Evolutionary conservation across 2,797 vertebrate genomes (phyloP).

Genomic region (Hypotaenidia okinawae): DNA sequence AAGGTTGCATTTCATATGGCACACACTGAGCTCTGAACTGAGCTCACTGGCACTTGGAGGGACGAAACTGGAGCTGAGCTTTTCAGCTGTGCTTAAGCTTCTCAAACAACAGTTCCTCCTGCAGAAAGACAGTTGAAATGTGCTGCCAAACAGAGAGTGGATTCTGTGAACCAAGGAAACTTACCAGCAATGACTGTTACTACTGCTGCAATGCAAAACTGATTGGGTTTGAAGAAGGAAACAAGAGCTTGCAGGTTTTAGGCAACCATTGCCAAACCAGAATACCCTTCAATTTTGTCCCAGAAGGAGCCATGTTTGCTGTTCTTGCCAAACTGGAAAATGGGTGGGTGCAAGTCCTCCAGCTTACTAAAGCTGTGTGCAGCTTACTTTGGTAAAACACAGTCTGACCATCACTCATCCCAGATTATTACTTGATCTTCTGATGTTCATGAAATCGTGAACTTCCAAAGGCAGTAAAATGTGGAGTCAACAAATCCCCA

Average conservation of each 20-base stretch:
- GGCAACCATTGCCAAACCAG: no score
- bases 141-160: neutral
- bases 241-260: no score
- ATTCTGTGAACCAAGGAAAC: neutral
- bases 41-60: neutral
- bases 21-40: neutral
- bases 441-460: no score
- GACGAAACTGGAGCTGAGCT: neutral
- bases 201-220: neutral
- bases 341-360: no score
- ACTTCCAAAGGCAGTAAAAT: no score
- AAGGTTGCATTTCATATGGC: neutral
- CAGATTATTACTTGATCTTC: no score
- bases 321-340: no score
- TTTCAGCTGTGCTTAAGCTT: accelerated
- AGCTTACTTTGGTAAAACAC: no score
- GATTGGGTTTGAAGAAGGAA: neutral
- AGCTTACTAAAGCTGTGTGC: no score
- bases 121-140: neutral
- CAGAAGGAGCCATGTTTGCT: no score
- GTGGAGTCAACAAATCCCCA: neutral
- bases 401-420: no score
- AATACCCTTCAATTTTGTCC: no score
- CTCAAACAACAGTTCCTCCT: neutral
- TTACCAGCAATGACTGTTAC: neutral